Percentiles rank a stretch among this genome's conserved stretches.
Conservation (phyloP, 2,113 vertebrate species). For the Cheilinus undulatus region DNA sequence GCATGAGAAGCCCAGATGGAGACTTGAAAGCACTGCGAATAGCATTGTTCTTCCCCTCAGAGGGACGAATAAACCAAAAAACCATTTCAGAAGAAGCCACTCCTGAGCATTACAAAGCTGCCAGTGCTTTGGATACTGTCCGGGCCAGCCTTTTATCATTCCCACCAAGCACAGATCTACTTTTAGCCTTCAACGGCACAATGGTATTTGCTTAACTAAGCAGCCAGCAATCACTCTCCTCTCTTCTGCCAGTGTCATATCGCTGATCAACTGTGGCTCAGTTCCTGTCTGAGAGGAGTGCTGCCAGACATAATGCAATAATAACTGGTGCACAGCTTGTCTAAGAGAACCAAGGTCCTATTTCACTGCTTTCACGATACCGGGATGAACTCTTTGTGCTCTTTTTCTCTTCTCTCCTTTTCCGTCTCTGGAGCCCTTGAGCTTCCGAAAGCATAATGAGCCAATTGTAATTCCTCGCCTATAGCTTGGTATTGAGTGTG, state of each 20-base stretch:
- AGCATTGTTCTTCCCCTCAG: conserved; percentile 57
- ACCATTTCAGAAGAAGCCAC: conserved; percentile 52
- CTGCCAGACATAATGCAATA: conserved; percentile 75
- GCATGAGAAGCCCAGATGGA: conserved; percentile 63
- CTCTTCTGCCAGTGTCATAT: conserved; percentile 68
- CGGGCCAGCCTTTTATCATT: conserved; percentile 44
- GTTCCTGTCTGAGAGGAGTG: conserved; percentile 63
- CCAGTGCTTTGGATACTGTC: conserved; percentile 47
- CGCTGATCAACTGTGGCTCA: conserved; percentile 73
- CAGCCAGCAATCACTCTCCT: conserved; percentile 63
- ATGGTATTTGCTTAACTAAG: conserved; percentile 73
- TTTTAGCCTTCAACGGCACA: conserved; percentile 68
- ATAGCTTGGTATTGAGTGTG: conserved; percentile 57
- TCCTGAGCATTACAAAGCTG: conserved; percentile 53
- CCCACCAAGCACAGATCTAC: conserved; percentile 61
- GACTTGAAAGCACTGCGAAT: conserved; percentile 56
- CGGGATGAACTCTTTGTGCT: conserved; percentile 69
- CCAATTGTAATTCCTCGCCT: conserved; percentile 73
- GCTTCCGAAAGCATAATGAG: conserved; percentile 67
- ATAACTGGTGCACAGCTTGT: conserved; percentile 73
- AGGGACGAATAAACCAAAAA: conserved; percentile 50
- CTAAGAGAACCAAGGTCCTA: conserved; percentile 63
- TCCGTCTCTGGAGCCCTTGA: conserved; percentile 43
- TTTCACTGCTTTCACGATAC: conserved; percentile 62
- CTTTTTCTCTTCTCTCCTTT: conserved; percentile 38